These are phyloP conservation scores for Euwallacea similis DNA, from an alignment of 1,140 invertebrate genomes.

Conservation along the genomic window DNA sequence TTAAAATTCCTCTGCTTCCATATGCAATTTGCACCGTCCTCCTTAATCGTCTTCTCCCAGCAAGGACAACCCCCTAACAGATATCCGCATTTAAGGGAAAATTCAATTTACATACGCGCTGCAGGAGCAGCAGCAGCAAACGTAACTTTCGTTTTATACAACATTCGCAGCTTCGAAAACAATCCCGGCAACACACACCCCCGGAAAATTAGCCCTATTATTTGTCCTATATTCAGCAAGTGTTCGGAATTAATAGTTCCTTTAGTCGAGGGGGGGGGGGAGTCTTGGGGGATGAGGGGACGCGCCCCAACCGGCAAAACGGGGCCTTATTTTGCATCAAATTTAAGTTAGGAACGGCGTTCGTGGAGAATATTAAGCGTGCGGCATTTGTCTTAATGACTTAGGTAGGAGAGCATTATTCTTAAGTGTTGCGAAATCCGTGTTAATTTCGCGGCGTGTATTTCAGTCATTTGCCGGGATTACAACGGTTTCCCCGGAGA, in stretches of 20 bases:
- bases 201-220: conserved; percentile 25
- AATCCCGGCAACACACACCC: background rate
- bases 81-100: too few relatives aligned
- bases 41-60: background rate
- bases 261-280: background rate
- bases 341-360: conserved; percentile 31
- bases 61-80: too few relatives aligned
- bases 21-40: too few relatives aligned
- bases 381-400: conserved; percentile 34
- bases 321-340: conserved; percentile 32
- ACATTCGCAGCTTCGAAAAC: background rate
- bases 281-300: background rate
- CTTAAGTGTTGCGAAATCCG: conserved; percentile 33
- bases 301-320: background rate
- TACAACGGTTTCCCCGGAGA: conserved; percentile 18
- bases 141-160: too few relatives aligned
- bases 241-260: conserved; percentile 32
- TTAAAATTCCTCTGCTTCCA: too few relatives aligned
- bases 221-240: conserved; percentile 33
- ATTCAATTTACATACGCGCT: too few relatives aligned
- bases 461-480: conserved; percentile 29
- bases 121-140: too few relatives aligned
- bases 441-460: conserved; percentile 35
- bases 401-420: conserved; percentile 36
- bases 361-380: conserved; percentile 26